Conservation (phyloP, 1,140 invertebrate genomes). For the Monochamus saltuarius region DNA sequence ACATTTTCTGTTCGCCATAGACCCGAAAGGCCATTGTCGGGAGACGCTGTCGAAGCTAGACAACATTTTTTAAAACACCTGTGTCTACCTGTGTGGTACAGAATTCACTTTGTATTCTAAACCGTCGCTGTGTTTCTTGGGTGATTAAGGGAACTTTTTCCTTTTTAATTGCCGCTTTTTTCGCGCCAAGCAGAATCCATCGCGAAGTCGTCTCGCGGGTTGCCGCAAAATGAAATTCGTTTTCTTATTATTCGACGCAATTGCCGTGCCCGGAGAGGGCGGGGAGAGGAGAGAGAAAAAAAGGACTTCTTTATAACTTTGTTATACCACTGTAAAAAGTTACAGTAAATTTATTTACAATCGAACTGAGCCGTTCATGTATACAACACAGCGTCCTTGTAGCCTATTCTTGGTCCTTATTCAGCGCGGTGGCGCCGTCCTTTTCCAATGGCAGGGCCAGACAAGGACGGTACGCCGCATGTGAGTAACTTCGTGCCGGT, state of each 20-base stretch:
- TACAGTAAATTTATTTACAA: constrained; percentile 1
- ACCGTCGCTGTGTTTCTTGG: neutral
- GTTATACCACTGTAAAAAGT: constrained; percentile 12
- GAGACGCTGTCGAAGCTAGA: no score
- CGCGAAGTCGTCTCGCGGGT: no score
- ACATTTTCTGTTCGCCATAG: no score
- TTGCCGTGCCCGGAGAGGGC: neutral
- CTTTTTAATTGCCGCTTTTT: constrained; percentile 17
- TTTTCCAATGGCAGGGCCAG: neutral
- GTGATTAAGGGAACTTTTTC: constrained; percentile 14
- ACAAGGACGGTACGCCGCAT: neutral
- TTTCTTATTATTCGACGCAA: neutral
- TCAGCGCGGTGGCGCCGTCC: neutral
- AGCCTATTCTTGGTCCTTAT: neutral
- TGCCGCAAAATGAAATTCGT: neutral
- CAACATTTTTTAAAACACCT: no score
- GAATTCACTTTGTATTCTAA: constrained; percentile 10
- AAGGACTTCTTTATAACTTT: constrained; percentile 6
- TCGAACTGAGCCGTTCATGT: neutral
- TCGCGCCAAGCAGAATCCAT: no score
- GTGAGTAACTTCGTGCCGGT: neutral
- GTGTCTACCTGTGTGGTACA: constrained; percentile 8
- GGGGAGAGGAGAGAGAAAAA: constrained; percentile 2
- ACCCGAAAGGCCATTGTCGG: no score
- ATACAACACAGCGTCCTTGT: constrained; percentile 7